Evolutionary conservation across 2,113 vertebrate species (phyloP).

Genomic region (Thomomys bottae): DNA sequence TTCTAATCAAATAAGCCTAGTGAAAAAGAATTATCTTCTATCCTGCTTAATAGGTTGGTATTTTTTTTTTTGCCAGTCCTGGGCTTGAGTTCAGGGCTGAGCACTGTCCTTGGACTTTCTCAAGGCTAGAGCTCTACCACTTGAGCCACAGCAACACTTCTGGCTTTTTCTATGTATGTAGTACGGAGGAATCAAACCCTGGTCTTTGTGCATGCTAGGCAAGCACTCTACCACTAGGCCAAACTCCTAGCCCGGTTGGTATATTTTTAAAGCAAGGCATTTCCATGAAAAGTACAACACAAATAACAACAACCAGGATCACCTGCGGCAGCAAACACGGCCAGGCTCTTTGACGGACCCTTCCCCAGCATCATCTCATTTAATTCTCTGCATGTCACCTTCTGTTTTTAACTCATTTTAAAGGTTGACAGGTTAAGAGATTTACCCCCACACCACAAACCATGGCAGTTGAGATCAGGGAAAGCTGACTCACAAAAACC

Average conservation of each 20-base stretch:
- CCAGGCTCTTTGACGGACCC: not conserved
- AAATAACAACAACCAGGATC: not conserved
- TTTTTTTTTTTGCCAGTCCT: no score
- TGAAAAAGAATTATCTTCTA: no score
- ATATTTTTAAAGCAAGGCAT: not conserved
- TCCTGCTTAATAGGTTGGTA: not conserved
- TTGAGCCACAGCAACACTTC: no score
- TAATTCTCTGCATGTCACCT: not conserved
- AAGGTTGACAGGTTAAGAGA: conserved; percentile 51
- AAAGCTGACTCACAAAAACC: conserved; percentile 13
- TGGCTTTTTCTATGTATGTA: no score
- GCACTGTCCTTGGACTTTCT: no score
- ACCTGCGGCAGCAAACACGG: not conserved
- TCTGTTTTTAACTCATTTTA: conserved; percentile 18
- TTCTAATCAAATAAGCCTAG: no score
- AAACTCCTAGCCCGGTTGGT: no score
- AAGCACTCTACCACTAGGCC: no score
- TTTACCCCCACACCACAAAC: conserved; percentile 52
- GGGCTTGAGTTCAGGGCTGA: no score
- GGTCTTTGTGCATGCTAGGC: no score
- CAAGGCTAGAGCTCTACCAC: no score
- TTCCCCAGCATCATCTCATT: conserved; percentile 2
- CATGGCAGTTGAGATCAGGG: not conserved
- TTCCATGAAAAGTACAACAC: not conserved
- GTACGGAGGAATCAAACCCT: no score